Conservation (phyloP, 2,888 invertebrate species). For the Chydorus sphaericus region DNA sequence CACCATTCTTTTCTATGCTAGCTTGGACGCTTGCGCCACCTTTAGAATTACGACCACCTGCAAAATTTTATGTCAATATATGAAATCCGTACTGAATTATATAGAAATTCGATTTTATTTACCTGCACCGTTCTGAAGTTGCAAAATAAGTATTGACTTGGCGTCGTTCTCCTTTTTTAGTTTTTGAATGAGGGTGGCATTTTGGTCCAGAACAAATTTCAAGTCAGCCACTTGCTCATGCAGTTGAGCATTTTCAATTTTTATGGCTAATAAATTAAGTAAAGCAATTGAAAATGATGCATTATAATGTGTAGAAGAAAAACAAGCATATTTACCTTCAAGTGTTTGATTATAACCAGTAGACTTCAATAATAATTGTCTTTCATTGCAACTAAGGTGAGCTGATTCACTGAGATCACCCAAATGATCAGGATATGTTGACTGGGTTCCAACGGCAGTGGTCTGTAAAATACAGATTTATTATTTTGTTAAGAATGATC, state of each 20-base stretch:
- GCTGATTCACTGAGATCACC: too few species aligned
- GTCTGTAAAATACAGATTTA: too few species aligned
- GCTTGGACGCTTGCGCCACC: too few species aligned
- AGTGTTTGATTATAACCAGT: too few species aligned
- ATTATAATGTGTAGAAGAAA: background rate
- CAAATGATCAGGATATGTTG: too few species aligned
- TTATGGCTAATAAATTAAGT: background rate
- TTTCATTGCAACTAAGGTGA: too few species aligned
- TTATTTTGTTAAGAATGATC: too few species aligned
- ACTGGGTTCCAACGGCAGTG: too few species aligned
- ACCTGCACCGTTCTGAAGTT: background rate
- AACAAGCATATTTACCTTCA: background rate
- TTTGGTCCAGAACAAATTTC: slow-evolving; percentile 10
- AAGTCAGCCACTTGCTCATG: background rate
- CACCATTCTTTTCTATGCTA: slow-evolving; percentile 2
- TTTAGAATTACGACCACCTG: background rate
- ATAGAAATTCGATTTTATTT: background rate
- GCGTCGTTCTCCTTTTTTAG: background rate
- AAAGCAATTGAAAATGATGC: background rate
- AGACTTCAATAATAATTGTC: too few species aligned
- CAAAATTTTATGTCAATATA: background rate
- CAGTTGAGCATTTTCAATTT: background rate
- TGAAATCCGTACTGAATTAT: background rate
- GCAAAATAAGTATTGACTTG: background rate
- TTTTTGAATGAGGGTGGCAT: background rate